These are phyloP conservation scores for Copidosoma aretas DNA, from an alignment of 2,888 invertebrate species.

Conservation along the genomic window DNA sequence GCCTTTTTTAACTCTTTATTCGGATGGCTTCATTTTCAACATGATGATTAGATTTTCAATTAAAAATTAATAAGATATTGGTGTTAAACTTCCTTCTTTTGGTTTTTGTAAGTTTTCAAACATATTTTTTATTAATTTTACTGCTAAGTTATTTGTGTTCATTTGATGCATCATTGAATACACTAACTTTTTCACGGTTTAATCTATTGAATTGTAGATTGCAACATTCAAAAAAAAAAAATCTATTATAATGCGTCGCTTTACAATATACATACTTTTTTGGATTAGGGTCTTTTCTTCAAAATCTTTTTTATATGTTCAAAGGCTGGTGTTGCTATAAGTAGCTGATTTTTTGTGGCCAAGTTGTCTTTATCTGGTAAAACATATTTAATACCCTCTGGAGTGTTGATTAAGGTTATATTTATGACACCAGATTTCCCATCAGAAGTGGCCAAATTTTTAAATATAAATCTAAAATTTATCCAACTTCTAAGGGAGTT, in stretches of 20 bases:
- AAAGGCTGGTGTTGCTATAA: too few relatives aligned
- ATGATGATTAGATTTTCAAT: slow-evolving; percentile 44
- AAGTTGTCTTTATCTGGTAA: too few relatives aligned
- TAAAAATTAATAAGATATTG: slow-evolving; percentile 42
- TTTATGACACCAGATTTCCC: too few relatives aligned
- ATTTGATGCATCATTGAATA: slow-evolving; percentile 10
- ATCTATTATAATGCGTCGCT: slow-evolving; percentile 31
- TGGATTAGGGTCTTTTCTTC: slow-evolving; percentile 39
- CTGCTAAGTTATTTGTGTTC: not conserved
- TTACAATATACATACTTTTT: slow-evolving; percentile 43
- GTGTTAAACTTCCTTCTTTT: slow-evolving; percentile 40
- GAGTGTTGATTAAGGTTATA: too few relatives aligned
- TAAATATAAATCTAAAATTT: too few relatives aligned
- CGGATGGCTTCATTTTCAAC: slow-evolving; percentile 43
- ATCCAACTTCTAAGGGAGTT: too few relatives aligned
- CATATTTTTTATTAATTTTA: slow-evolving; percentile 11
- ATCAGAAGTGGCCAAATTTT: too few relatives aligned
- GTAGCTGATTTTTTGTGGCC: too few relatives aligned
- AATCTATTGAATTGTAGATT: slow-evolving; percentile 38
- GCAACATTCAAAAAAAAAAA: slow-evolving; percentile 42
- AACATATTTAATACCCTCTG: too few relatives aligned
- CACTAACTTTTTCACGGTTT: slow-evolving; percentile 26
- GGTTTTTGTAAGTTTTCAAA: slow-evolving; percentile 20
- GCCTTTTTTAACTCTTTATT: slow-evolving; percentile 45
- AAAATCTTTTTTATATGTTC: slow-evolving; percentile 43